Percentiles rank a stretch among this genome's conserved stretches.
phyloP scores from a whole-genome alignment of 2,797 vertebrate genomes.

The Selene dorsalis region DNA sequence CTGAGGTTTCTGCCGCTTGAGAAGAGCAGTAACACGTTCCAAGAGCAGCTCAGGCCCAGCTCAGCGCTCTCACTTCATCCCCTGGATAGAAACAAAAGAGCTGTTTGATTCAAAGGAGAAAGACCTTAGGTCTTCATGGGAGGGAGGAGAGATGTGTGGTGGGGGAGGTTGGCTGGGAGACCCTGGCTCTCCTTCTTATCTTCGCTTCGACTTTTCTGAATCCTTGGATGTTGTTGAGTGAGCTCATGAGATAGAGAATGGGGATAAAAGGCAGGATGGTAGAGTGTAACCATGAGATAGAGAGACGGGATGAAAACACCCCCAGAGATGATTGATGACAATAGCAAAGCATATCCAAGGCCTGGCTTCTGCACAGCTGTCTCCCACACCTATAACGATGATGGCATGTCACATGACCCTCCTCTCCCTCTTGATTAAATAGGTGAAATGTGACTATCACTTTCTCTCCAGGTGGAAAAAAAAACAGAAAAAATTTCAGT shows the following conservation, averaged over 20 bases:
- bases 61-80: conserved; percentile 44
- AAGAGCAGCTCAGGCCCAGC: conserved; percentile 37
- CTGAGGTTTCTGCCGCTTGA: conserved; percentile 47
- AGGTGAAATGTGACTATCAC: conserved; percentile 16
- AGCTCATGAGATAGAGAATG: conserved; percentile 15
- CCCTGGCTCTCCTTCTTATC: conserved; percentile 8
- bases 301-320: conserved; percentile 20
- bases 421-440: conserved; percentile 16
- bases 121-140: conserved; percentile 36
- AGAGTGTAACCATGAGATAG: conserved; percentile 15
- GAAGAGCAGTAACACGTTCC: conserved; percentile 47
- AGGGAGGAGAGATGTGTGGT: not conserved
- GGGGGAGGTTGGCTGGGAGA: conserved; percentile 1
- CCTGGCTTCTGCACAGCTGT: not conserved
- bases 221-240: conserved; percentile 16
- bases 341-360: conserved; percentile 10
- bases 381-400: conserved; percentile 29
- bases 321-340: conserved; percentile 38
- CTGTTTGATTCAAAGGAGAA: conserved; percentile 36
- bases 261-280: conserved; percentile 29
- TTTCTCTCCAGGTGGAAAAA: conserved; percentile 23
- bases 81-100: conserved; percentile 54
- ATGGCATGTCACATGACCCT: conserved; percentile 5
- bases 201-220: conserved; percentile 14
- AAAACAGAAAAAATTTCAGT: not conserved